Evolutionary conservation across 2,797 vertebrate species (phyloP), one percentile per base, ranked within the genome.

Genomic region (Centropyge bicolor): DNA sequence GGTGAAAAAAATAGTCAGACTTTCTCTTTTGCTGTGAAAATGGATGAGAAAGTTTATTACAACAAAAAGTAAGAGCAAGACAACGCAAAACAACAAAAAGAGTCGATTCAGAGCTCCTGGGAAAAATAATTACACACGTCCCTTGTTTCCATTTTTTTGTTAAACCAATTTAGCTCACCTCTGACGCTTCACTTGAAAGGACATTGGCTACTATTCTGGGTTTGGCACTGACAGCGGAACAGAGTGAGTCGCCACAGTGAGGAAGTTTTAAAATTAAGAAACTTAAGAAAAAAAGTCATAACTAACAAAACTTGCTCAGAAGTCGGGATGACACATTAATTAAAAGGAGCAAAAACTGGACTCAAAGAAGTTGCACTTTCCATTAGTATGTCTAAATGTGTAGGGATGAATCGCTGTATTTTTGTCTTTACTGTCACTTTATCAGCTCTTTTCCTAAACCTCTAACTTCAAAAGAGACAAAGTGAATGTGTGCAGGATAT

Each of bases 81-180:
- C 65, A 68, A 63, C 65, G 67, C 40, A 60, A 82, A 80, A 86
- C n/a, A 80, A 69, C 31, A 59, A 72, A 46, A 40, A 59, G 35
- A 77, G 59, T 56, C 63, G 66, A 82, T 65, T 64, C 19, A 54
- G 13, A 63, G 69, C 64, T 63, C 38, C 17, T 6, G 67, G 27
- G 49, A 78, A 76, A 64, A 86, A 72, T 84, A 90, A 85, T 84
- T 73, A 72, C 72, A 72, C 40, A 48, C n/a, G 1, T 66, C 49
- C 8, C 14, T 79, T 82, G 57, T 76, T 80, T 86, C 31, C 36
- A 6, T 45, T 70, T 74, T 31, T 55, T 78, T 81, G 57, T 81
- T 76, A 22, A 35, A 45, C 38, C 61, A 78, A 63, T 76, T 89
- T 84, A 43, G n/a, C 43, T 74, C 76, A 70, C 63, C 75, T 83